Evolutionary conservation across 2,113 vertebrate species (phyloP), one percentile per base, ranked within the genome.

Genomic region (Brachypodius melanocephalos): DNA sequence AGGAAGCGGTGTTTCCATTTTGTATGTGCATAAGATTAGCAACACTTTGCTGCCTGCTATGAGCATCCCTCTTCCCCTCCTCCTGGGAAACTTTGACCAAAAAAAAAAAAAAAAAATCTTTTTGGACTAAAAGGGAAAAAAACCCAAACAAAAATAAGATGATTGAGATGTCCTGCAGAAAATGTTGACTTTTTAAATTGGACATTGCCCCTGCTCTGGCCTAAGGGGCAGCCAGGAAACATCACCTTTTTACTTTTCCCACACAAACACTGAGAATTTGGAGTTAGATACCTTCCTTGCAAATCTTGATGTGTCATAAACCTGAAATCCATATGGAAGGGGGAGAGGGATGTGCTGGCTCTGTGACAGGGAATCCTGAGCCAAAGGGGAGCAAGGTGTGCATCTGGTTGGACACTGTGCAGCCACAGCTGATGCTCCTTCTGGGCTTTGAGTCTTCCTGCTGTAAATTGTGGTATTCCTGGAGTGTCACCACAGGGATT

Each of bases 11-110:
- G 79, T 80, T 97, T 55, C 90, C 76, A 57, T 93, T 96, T 84
- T 74, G 65, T 88, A 83, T 81, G 79, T 92, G 92, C 76, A 65
- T 80, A 66, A 86, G 92, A 94, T 96, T 92, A 94, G 88, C 79
- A 78, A 55, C 68, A 81, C 86, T 93, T 90, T 57, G 92, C 80
- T 93, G 92, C 85, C 52, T 92, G 72, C 86, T 75, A 42, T 0
- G 4, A 75, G 52, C 20, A 31, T 48, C 68, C 71, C n/a, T 63
- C 72, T 80, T 55, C 42, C 12, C 43, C 32, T 74, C 59, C 83
- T 58, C 5, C 14, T 43, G 67, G 38, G 49, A 86, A 90, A 86
- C 18, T 90, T 85, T 49, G 67, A 62, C 38, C 24, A 81, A 75
- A 46, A 17, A 32, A 0, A 74, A 45, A 19, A 34, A 0, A 38